phyloP scores from a whole-genome alignment of 2,888 invertebrate species.

The Sarcophaga caerulescens region DNA sequence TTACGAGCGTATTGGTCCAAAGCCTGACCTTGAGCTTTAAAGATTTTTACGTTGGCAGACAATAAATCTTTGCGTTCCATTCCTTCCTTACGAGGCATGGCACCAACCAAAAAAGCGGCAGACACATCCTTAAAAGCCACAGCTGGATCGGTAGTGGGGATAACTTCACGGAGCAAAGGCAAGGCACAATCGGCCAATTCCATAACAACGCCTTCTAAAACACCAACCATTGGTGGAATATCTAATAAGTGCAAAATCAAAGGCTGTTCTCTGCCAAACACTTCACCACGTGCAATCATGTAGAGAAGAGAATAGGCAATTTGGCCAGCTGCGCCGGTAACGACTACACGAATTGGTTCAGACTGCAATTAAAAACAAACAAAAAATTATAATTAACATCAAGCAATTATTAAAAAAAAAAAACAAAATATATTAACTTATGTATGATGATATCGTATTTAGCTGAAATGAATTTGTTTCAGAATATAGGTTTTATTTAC shows the following conservation, averaged over 20 bases:
- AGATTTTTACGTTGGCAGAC: conserved; percentile 98
- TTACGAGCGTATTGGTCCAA: conserved; percentile 94
- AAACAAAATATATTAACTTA: too few species aligned
- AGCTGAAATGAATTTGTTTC: too few species aligned
- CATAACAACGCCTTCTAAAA: conserved; percentile 99
- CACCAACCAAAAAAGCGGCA: conserved; percentile 97
- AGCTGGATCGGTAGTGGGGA: conserved; percentile 93
- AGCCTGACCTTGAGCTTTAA: conserved; percentile 98
- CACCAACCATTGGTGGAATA: conserved; percentile 96
- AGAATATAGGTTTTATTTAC: too few species aligned
- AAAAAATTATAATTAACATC: too few species aligned
- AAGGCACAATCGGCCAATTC: conserved; percentile 97
- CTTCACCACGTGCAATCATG: conserved; percentile 96
- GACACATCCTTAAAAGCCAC: conserved; percentile 98
- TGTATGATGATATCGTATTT: too few species aligned
- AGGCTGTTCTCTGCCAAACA: conserved; percentile 94
- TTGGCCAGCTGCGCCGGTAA: conserved; percentile 99
- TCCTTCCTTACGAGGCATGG: conserved; percentile 98
- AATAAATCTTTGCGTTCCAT: conserved; percentile 99
- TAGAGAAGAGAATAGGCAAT: conserved; percentile 98
- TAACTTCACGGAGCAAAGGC: conserved; percentile 91
- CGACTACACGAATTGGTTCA: conserved; percentile 94
- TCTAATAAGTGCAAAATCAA: conserved; percentile 95
- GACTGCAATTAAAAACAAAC: conserved; percentile 82
- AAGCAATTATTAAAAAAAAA: too few species aligned